These are phyloP conservation scores for Leptinotarsa haldemani DNA, from an alignment of 2,888 invertebrate genomes.

Conservation along the genomic window DNA sequence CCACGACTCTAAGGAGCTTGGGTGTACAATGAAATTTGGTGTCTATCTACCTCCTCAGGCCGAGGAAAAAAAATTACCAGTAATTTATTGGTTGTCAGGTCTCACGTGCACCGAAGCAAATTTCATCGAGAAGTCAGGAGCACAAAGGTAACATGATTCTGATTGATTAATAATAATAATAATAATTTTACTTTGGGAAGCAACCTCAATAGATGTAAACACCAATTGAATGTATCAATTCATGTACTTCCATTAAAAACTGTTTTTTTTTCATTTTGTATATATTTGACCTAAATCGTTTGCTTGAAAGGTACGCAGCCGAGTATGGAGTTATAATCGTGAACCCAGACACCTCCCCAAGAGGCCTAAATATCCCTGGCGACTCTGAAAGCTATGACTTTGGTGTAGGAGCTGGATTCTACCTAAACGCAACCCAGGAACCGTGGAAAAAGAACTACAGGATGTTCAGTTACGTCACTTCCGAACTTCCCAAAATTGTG, in stretches of 20 bases:
- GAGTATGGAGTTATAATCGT: slow-evolving; percentile 88
- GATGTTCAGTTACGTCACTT: slow-evolving; percentile 96
- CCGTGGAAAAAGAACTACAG: slow-evolving; percentile 93
- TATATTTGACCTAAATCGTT: neutral
- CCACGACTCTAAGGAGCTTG: slow-evolving; percentile 81
- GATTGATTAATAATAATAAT: too few relatives aligned
- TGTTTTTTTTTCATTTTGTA: neutral
- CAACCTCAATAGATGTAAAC: too few relatives aligned
- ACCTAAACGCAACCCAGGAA: slow-evolving; percentile 90
- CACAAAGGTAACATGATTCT: slow-evolving; percentile 73
- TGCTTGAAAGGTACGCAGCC: slow-evolving; percentile 76
- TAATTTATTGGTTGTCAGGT: slow-evolving; percentile 92
- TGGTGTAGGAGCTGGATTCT: slow-evolving; percentile 95
- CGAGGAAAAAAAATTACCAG: slow-evolving; percentile 77
- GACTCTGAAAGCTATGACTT: slow-evolving; percentile 95
- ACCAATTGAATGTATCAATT: too few relatives aligned
- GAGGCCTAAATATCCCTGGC: slow-evolving; percentile 88
- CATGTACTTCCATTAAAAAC: too few relatives aligned
- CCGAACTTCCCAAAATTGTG: slow-evolving; percentile 83
- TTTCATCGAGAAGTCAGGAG: slow-evolving; percentile 95
- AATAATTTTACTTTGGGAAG: too few relatives aligned
- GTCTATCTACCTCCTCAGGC: slow-evolving; percentile 87
- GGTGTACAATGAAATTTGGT: slow-evolving; percentile 94
- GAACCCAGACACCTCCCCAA: slow-evolving; percentile 95
- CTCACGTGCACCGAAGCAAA: slow-evolving; percentile 95